Evolutionary conservation across 2,888 invertebrate species (phyloP).

Genomic region (Mellilla xanthometata): DNA sequence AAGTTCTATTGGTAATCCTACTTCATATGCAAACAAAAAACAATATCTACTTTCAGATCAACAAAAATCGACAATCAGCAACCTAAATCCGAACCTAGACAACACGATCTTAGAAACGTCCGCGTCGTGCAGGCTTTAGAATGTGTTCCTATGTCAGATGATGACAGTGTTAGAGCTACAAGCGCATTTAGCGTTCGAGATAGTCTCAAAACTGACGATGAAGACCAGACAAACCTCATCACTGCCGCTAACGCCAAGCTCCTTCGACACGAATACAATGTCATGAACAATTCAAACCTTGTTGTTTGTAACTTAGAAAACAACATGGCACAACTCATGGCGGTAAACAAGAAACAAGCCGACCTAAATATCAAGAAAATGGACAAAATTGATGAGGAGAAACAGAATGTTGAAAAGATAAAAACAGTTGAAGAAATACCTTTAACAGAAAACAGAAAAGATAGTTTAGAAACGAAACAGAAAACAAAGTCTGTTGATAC

Average conservation of each 20-base stretch:
- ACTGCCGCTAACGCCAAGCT: slow-evolving; percentile 73
- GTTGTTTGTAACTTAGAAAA: slow-evolving; percentile 76
- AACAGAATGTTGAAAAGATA: slow-evolving; percentile 46
- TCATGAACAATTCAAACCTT: slow-evolving; percentile 75
- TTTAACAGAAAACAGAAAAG: slow-evolving; percentile 37
- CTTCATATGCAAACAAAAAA: too few species aligned
- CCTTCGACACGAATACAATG: slow-evolving; percentile 71
- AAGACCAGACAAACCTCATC: slow-evolving; percentile 72
- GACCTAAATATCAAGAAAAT: slow-evolving; percentile 59
- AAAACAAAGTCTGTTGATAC: slow-evolving; percentile 64
- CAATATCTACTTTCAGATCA: slow-evolving; percentile 33
- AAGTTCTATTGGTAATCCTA: too few species aligned
- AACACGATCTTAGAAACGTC: slow-evolving; percentile 66
- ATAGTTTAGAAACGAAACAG: slow-evolving; percentile 48
- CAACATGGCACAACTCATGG: slow-evolving; percentile 75
- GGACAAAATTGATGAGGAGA: slow-evolving; percentile 75
- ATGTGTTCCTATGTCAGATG: slow-evolving; percentile 74
- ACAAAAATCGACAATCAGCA: slow-evolving; percentile 51
- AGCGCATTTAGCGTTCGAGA: slow-evolving; percentile 77
- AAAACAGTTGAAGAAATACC: slow-evolving; percentile 34
- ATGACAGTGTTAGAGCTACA: slow-evolving; percentile 75
- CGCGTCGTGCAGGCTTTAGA: slow-evolving; percentile 69
- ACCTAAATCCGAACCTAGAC: slow-evolving; percentile 54
- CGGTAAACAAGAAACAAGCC: slow-evolving; percentile 58
- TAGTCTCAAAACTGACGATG: slow-evolving; percentile 77